A percentile compares a stretch with the other conserved stretches of the same genome.
phyloP scores from a whole-genome alignment of 37 sponge, comb jelly and placozoan genomes.

The Crambe crambe region DNA sequence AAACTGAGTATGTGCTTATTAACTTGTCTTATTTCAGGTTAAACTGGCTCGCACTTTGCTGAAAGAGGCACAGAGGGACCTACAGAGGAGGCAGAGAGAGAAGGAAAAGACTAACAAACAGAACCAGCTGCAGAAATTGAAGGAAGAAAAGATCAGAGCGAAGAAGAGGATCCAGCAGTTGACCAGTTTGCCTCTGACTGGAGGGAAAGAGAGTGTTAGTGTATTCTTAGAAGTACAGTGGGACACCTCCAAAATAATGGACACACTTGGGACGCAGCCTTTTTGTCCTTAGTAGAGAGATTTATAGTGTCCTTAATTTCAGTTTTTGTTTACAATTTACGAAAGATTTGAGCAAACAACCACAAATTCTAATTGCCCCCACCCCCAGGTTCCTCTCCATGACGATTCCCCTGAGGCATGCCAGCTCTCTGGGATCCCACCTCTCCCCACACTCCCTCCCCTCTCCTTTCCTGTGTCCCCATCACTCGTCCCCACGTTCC shows the following conservation, averaged over 20 bases:
- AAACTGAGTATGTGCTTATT: too few species aligned
- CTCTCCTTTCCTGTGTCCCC: neutral
- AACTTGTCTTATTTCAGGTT: too few species aligned
- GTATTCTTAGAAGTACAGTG: too few species aligned
- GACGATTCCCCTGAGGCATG: constrained; percentile 28
- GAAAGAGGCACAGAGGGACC: neutral
- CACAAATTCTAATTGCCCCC: too few species aligned
- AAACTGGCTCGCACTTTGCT: neutral
- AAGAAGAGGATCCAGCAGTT: neutral
- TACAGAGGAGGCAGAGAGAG: constrained; percentile 21
- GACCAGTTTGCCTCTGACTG: neutral
- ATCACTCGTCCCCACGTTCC: neutral
- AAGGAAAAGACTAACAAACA: constrained; percentile 15
- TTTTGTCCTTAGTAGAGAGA: too few species aligned
- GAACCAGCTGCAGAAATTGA: constrained; percentile 7
- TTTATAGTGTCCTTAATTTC: too few species aligned
- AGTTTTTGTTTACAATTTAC: too few species aligned
- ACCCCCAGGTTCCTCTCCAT: too few species aligned
- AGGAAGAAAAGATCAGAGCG: neutral
- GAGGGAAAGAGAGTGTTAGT: neutral
- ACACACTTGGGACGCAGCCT: too few species aligned
- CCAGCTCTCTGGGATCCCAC: constrained; percentile 5
- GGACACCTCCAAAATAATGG: too few species aligned
- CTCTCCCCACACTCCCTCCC: constrained; percentile 29
- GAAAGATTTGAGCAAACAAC: too few species aligned